Conservation (phyloP, 2,888 invertebrate species). For the Didymodactylos carnosus region DNA sequence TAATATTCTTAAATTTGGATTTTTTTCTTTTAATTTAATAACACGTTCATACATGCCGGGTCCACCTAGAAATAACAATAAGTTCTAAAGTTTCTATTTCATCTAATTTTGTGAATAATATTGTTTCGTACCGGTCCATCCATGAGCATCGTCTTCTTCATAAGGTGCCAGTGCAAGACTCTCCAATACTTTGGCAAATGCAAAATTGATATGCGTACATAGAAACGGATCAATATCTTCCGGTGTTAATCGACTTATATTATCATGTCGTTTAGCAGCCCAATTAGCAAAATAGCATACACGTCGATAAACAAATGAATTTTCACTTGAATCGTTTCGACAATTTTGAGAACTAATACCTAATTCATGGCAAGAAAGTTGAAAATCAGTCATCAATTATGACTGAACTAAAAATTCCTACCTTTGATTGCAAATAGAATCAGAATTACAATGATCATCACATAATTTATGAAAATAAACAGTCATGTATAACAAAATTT, state of each 20-base stretch:
- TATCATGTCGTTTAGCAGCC: constrained; percentile 9
- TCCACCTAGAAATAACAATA: no score
- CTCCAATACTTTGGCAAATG: constrained; percentile 11
- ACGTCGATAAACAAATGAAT: neutral
- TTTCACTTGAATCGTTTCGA: neutral
- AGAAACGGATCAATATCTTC: constrained; percentile 13
- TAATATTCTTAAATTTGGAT: constrained; percentile 10
- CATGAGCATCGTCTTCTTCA: constrained; percentile 13
- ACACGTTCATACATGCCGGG: constrained; percentile 13
- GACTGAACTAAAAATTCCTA: no score
- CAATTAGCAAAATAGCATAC: constrained; percentile 14
- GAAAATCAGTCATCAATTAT: no score
- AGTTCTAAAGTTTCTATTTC: neutral
- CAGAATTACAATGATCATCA: no score
- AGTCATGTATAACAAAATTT: no score
- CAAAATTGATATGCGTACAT: constrained; percentile 14
- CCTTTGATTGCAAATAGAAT: no score
- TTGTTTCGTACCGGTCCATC: neutral
- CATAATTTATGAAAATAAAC: no score
- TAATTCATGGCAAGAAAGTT: no score
- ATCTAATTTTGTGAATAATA: neutral
- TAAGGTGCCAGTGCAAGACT: constrained; percentile 5
- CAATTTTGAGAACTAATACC: no score
- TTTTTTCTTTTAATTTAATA: neutral
- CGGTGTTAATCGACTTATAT: constrained; percentile 8